phyloP scores from a whole-genome alignment of 37 sponge, comb jelly and placozoan species.

The Cliona cf. orientalis region DNA sequence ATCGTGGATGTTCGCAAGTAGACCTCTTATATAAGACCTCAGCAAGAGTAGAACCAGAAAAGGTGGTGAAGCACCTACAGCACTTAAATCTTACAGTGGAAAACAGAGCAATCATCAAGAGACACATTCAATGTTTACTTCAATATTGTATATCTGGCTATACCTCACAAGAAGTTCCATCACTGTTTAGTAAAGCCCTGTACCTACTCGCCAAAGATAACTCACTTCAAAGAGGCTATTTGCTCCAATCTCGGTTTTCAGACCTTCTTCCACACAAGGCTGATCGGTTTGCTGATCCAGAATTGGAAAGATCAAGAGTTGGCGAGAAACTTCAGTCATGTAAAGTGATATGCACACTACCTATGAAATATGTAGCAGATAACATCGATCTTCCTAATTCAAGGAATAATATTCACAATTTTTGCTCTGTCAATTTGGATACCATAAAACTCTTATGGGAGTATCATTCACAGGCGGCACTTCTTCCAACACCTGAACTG shows the following conservation, averaged over 20 bases:
- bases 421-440: background rate
- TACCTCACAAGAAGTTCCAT: background rate
- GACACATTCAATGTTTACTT: slow-evolving; percentile 15
- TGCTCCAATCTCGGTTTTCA: slow-evolving; percentile 14
- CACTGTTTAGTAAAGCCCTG: background rate
- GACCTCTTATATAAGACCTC: background rate
- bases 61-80: slow-evolving; percentile 17
- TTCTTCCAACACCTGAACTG: too few species aligned
- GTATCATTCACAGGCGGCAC: too few species aligned
- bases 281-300: slow-evolving; percentile 26
- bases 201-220: slow-evolving; percentile 20
- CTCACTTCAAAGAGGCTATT: background rate
- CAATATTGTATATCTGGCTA: background rate
- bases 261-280: slow-evolving; percentile 38
- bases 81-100: background rate
- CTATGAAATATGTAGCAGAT: slow-evolving; percentile 32
- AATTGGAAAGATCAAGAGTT: slow-evolving; percentile 1
- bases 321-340: background rate
- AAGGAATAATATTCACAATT: too few species aligned
- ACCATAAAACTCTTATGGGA: too few species aligned
- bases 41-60: background rate
- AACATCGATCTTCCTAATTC: slow-evolving; percentile 28
- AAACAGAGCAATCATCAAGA: background rate
- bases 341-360: slow-evolving; percentile 23
- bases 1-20: background rate